Evolutionary conservation across 2,797 vertebrate species (phyloP).

Genomic region (Coranthus polyacanthus): DNA sequence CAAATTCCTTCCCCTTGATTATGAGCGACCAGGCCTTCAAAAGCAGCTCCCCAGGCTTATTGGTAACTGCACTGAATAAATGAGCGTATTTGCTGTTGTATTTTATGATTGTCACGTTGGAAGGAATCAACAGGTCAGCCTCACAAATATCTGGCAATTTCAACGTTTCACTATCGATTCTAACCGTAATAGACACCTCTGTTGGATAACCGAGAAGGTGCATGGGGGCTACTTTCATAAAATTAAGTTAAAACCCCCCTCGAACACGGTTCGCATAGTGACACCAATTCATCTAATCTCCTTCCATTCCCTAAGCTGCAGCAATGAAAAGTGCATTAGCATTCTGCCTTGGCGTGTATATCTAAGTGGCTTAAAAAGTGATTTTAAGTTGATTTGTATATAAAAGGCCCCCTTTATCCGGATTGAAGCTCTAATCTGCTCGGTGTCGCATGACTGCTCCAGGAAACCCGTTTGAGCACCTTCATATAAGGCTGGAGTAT

Average conservation of each 20-base stretch:
- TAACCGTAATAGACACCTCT: slow-evolving; percentile 20
- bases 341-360: slow-evolving; percentile 89
- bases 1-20: slow-evolving; percentile 2
- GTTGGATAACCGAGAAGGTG: slow-evolving; percentile 35
- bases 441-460: slow-evolving; percentile 90
- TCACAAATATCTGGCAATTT: background rate
- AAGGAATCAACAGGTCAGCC: slow-evolving; percentile 31
- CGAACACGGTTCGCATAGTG: slow-evolving; percentile 82
- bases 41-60: slow-evolving; percentile 14
- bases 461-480: slow-evolving; percentile 89
- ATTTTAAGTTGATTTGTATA: slow-evolving; percentile 95
- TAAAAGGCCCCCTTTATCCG: slow-evolving; percentile 92
- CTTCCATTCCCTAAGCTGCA: slow-evolving; percentile 85
- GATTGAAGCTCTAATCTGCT: slow-evolving; percentile 91
- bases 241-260: slow-evolving; percentile 86
- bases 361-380: slow-evolving; percentile 94
- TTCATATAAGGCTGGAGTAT: slow-evolving; percentile 83
- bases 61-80: too few species aligned
- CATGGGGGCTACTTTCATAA: slow-evolving; percentile 74
- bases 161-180: background rate
- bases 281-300: slow-evolving; percentile 89
- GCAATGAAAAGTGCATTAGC: slow-evolving; percentile 92
- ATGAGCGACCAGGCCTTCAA: background rate
- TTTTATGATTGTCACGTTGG: background rate
- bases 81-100: too few species aligned